Evolutionary conservation across 2,113 vertebrate species (phyloP).

Genomic region (Phocoena phocoena): DNA sequence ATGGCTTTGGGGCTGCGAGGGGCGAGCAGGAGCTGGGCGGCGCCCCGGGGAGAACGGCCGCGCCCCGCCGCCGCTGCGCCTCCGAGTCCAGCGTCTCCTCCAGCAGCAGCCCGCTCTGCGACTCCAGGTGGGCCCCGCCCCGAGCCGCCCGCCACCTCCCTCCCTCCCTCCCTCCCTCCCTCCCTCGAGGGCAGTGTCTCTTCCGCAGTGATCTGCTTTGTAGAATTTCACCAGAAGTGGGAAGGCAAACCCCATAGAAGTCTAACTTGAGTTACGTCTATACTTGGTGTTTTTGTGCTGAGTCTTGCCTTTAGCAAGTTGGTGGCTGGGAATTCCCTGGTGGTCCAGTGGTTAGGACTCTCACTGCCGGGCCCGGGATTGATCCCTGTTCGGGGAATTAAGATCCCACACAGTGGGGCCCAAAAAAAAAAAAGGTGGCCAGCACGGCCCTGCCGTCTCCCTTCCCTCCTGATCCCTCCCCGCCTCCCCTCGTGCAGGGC

Average conservation of each 20-base stretch:
- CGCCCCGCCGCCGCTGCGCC: slow-evolving; percentile 93
- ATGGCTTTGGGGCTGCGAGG: slow-evolving; percentile 89
- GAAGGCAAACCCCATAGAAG: accelerated
- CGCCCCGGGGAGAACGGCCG: slow-evolving; percentile 84
- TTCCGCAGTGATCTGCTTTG: accelerated
- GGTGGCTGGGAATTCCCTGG: not conserved
- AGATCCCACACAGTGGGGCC: not conserved
- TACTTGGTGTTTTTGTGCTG: accelerated
- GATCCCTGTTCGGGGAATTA: not conserved
- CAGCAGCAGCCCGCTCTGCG: slow-evolving; percentile 93
- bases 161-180: too few species aligned
- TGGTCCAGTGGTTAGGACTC: not conserved
- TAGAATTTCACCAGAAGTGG: accelerated
- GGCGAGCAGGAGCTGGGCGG: slow-evolving; percentile 85
- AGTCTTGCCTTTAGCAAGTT: accelerated
- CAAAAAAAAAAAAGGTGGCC: not conserved
- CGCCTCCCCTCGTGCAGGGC: not conserved
- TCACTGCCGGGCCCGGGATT: not conserved
- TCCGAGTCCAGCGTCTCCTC: slow-evolving; percentile 98
- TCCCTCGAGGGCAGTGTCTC: not conserved
- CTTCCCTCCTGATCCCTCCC: too few species aligned
- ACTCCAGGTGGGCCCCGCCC: slow-evolving; percentile 86
- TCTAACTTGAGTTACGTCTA: accelerated
- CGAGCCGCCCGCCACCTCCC: accelerated
- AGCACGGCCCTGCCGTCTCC: too few species aligned